These are phyloP conservation scores for Limonius californicus DNA, from an alignment of 1,140 invertebrate species.

Conservation along the genomic window DNA sequence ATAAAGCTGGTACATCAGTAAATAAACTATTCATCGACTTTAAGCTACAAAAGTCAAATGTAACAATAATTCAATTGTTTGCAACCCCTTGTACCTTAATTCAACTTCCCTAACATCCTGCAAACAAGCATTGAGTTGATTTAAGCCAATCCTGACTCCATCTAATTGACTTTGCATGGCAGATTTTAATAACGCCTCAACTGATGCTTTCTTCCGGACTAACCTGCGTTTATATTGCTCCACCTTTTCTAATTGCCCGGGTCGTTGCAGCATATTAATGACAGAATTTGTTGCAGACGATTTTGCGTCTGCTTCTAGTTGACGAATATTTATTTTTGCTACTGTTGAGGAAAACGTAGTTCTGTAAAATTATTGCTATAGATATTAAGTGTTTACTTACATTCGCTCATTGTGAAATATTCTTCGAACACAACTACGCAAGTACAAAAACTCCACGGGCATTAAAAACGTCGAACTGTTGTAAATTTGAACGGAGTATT, in stretches of 20 bases:
- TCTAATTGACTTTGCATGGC: slow-evolving; percentile 97
- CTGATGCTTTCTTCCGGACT: slow-evolving; percentile 83
- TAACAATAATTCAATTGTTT: slow-evolving; percentile 12
- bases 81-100: slow-evolving; percentile 48
- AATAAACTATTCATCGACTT: slow-evolving; percentile 63
- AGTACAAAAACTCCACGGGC: neutral
- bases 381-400: neutral
- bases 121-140: slow-evolving; percentile 79
- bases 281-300: slow-evolving; percentile 84
- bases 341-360: neutral
- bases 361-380: neutral
- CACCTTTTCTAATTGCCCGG: slow-evolving; percentile 93
- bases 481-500: no score
- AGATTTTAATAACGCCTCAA: slow-evolving; percentile 97
- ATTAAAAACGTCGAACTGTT: no score
- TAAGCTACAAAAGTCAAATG: slow-evolving; percentile 48
- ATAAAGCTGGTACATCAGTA: slow-evolving; percentile 64
- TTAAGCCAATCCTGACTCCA: slow-evolving; percentile 90
- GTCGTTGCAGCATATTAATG: slow-evolving; percentile 88
- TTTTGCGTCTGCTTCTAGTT: slow-evolving; percentile 81
- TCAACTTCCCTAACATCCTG: slow-evolving; percentile 80
- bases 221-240: slow-evolving; percentile 83
- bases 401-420: neutral
- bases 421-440: neutral
- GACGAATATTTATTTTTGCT: slow-evolving; percentile 57